These are phyloP conservation scores for Parnassius mnemosyne DNA, from an alignment of 2,888 invertebrate genomes.

Conservation along the genomic window DNA sequence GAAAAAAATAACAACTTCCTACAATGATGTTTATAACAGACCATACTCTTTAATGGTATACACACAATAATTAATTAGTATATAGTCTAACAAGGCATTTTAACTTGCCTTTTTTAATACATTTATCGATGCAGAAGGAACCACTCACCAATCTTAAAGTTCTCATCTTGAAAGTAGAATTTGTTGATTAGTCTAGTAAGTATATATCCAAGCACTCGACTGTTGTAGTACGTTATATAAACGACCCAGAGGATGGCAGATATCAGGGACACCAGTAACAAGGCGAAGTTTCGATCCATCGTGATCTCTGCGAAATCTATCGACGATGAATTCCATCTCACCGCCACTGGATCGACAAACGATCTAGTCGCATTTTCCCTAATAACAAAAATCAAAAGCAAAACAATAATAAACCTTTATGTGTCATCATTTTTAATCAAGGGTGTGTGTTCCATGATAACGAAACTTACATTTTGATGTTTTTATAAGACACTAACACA, in stretches of 20 bases:
- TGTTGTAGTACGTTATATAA: conserved; percentile 97
- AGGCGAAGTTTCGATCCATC: conserved; percentile 86
- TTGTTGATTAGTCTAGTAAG: conserved; percentile 93
- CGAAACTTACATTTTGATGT: conserved; percentile 58
- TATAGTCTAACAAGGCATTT: no score
- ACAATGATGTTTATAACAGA: no score
- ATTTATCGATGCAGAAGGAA: no score
- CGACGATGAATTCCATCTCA: conserved; percentile 82
- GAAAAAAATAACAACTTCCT: no score
- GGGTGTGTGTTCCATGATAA: conserved; percentile 45
- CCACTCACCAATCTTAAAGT: conserved; percentile 92
- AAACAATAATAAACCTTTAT: conserved; percentile 32
- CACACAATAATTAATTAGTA: no score
- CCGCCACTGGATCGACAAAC: conserved; percentile 59
- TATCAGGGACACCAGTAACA: conserved; percentile 89
- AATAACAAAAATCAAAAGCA: conserved; percentile 41
- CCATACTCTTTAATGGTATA: no score
- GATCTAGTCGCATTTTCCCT: conserved; percentile 63
- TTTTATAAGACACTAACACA: conserved; percentile 40
- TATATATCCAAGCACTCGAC: conserved; percentile 93
- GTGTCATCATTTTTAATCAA: conserved; percentile 48
- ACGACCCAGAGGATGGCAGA: conserved; percentile 94
- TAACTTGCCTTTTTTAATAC: no score
- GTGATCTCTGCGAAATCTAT: conserved; percentile 83
- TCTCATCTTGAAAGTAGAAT: conserved; percentile 91